Percentiles rank a stretch among this genome's conserved stretches.
These are phyloP conservation scores for Oscheius sp. DNA, from an alignment of 2,888 invertebrate species.

Conservation along the genomic window DNA sequence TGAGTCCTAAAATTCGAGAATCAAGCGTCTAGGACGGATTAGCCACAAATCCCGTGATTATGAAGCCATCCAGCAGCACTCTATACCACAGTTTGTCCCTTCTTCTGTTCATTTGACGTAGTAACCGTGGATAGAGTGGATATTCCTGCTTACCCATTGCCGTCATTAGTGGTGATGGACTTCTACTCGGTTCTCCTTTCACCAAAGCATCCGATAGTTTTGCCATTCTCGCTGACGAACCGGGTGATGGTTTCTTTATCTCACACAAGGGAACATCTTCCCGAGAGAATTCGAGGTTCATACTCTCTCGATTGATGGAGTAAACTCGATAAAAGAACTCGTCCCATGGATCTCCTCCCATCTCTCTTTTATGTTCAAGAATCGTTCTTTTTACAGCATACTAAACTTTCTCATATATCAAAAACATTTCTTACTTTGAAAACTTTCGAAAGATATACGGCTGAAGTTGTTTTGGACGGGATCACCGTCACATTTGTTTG, in stretches of 20 bases:
- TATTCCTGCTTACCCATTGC: conserved; percentile 6
- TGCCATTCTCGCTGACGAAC: conserved; percentile 5
- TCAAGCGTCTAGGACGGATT: no score
- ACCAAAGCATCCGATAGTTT: not conserved
- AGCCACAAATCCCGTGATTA: no score
- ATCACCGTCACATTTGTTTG: not conserved
- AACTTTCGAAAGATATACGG: not conserved
- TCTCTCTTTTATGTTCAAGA: conserved; percentile 11
- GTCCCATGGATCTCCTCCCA: conserved; percentile 27
- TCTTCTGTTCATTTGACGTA: no score
- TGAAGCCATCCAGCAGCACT: no score
- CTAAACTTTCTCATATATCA: conserved; percentile 10
- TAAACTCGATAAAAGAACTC: conserved; percentile 27
- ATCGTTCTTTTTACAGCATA: conserved; percentile 25
- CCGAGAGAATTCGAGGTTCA: not conserved
- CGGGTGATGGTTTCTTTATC: not conserved
- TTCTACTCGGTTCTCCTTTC: conserved; percentile 11
- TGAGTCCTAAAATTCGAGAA: no score
- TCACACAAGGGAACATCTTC: conserved; percentile 4
- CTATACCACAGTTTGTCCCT: no score
- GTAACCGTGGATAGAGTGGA: no score
- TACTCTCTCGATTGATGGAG: conserved; percentile 1
- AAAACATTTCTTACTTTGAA: conserved; percentile 1
- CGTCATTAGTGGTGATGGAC: conserved; percentile 2
- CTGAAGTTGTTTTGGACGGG: conserved; percentile 1